Percentiles rank a stretch among this genome's conserved stretches.
Evolutionary conservation across 1,140 invertebrate genomes (phyloP).

Genomic region (Apis mellifera): Amel_HAv3.1 CM009933.2:3293001-3293500

Average conservation of each 20-base stretch:
- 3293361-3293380: background rate
- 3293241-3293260: conserved; percentile 15
- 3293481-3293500: conserved; percentile 1
- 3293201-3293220: conserved; percentile 41
- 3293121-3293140: conserved; percentile 21
- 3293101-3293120: background rate
- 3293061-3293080: background rate
- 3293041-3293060: background rate
- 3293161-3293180: conserved; percentile 42
- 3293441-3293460: background rate
- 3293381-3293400: conserved; percentile 16
- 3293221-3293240: conserved; percentile 15
- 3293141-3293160: conserved; percentile 40
- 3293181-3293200: conserved; percentile 43
- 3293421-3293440: background rate
- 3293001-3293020: conserved; percentile 36
- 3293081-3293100: background rate
- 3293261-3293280: background rate
- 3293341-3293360: background rate
- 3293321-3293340: background rate
- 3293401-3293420: background rate
- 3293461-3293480: background rate
- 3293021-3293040: conserved; percentile 35
- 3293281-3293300: background rate
- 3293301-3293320: too few species aligned